A percentile compares a stretch with the other conserved stretches of the same genome.
Conservation (phyloP, 1,140 invertebrate genomes). For the Physella acuta region DNA sequence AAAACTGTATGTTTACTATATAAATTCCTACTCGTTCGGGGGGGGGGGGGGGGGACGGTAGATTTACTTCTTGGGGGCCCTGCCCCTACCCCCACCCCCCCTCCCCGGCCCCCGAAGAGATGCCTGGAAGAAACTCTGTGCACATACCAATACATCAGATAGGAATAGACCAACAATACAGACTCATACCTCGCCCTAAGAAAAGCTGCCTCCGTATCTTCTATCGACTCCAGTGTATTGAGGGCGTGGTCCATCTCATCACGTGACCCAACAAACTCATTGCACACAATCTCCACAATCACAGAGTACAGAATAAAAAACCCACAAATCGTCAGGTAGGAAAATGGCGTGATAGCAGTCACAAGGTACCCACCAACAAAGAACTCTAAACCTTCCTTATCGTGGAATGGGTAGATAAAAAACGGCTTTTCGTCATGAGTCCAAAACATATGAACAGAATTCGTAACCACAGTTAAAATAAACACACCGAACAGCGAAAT, state of each 20-base stretch:
- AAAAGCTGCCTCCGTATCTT: background rate
- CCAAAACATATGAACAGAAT: background rate
- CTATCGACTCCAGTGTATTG: background rate
- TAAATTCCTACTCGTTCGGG: too few relatives aligned
- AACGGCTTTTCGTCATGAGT: background rate
- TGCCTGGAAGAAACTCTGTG: too few relatives aligned
- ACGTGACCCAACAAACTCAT: background rate
- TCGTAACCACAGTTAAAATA: background rate
- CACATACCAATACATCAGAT: too few relatives aligned
- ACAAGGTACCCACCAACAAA: background rate
- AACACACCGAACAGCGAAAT: background rate
- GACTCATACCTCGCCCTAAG: background rate
- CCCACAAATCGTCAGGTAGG: background rate
- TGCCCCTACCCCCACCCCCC: too few relatives aligned
- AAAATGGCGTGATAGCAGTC: background rate
- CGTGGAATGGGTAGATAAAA: background rate
- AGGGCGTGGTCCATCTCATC: background rate
- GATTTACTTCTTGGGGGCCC: too few relatives aligned
- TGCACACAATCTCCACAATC: background rate
- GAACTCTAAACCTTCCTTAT: background rate
- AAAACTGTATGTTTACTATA: too few relatives aligned
- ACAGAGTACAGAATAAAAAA: background rate
- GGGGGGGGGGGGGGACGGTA: too few relatives aligned
- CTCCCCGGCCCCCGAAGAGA: too few relatives aligned
- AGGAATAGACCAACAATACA: too few relatives aligned